Percentiles rank a stretch among this genome's conserved stretches.
These are phyloP conservation scores for Bos javanicus DNA, from an alignment of 2,113 vertebrate genomes.

Conservation along the genomic window DNA sequence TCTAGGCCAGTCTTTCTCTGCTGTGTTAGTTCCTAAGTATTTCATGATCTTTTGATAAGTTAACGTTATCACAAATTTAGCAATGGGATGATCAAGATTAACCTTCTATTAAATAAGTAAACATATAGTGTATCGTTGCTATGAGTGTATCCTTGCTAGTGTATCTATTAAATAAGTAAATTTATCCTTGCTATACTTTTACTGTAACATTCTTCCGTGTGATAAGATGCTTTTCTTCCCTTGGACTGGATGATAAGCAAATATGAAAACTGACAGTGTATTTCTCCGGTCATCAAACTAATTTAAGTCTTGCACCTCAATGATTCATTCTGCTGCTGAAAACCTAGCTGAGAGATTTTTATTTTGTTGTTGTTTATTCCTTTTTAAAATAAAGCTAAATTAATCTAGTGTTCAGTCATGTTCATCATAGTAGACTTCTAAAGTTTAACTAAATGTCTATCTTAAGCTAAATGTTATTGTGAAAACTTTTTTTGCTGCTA, in stretches of 20 bases:
- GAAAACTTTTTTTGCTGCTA: not conserved
- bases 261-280: not conserved
- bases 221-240: not conserved
- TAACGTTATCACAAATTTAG: not conserved
- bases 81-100: not conserved
- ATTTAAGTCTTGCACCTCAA: conserved; percentile 20
- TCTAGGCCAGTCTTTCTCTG: not conserved
- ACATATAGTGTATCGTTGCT: not conserved
- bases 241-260: not conserved
- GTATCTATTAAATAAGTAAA: not conserved
- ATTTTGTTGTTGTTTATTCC: not conserved
- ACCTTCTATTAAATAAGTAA: not conserved
- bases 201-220: not conserved
- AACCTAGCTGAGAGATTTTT: not conserved
- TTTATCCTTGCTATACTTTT: not conserved
- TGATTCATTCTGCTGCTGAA: not conserved
- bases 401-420: not conserved
- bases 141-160: not conserved
- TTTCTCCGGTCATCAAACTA: not conserved
- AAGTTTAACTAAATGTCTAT: not conserved
- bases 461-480: conserved; percentile 20
- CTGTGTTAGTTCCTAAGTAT: not conserved
- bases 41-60: not conserved
- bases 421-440: not conserved
- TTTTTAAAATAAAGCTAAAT: not conserved